phyloP scores from a whole-genome alignment of 2,888 invertebrate species.

The Xanthorhoe spadicearia region DNA sequence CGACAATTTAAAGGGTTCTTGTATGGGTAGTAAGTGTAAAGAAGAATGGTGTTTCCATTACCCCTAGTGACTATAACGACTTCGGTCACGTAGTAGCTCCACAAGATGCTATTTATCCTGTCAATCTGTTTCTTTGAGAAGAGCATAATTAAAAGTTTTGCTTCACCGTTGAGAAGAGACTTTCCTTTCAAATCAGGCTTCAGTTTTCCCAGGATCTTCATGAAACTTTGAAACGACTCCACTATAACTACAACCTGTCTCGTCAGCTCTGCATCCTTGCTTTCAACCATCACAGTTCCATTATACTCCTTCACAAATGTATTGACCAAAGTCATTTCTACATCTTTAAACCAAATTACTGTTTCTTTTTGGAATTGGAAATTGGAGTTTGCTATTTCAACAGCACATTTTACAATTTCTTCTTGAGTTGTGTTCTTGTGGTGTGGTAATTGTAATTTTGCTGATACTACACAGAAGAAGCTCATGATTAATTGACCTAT shows the following conservation, averaged over 20 bases:
- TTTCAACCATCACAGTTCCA: constrained; percentile 62
- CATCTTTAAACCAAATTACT: constrained; percentile 57
- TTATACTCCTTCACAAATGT: constrained; percentile 58
- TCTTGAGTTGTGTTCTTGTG: constrained; percentile 39
- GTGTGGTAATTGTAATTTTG: constrained; percentile 35
- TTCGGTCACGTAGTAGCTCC: constrained; percentile 63
- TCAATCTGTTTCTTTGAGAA: constrained; percentile 56
- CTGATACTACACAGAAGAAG: constrained; percentile 26
- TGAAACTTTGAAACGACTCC: constrained; percentile 59
- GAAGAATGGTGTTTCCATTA: constrained; percentile 47
- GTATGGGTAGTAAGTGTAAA: constrained; percentile 67
- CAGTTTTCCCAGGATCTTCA: constrained; percentile 53
- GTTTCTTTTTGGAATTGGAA: constrained; percentile 60
- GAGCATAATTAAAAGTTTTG: constrained; percentile 61
- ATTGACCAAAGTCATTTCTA: constrained; percentile 53
- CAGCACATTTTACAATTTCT: constrained; percentile 52
- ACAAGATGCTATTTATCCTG: constrained; percentile 59
- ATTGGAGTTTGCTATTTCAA: constrained; percentile 60
- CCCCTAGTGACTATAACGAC: constrained; percentile 55
- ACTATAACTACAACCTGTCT: constrained; percentile 65
- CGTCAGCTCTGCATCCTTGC: constrained; percentile 51
- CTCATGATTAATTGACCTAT: constrained; percentile 20
- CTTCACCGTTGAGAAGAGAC: constrained; percentile 58
- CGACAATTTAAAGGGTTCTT: constrained; percentile 62
- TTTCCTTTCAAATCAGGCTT: constrained; percentile 67